Percentiles rank a stretch among this genome's conserved stretches.
These are phyloP conservation scores for Oikopleura dioica DNA, from an alignment of 23 tunicate species.

Conservation along the genomic window DNA sequence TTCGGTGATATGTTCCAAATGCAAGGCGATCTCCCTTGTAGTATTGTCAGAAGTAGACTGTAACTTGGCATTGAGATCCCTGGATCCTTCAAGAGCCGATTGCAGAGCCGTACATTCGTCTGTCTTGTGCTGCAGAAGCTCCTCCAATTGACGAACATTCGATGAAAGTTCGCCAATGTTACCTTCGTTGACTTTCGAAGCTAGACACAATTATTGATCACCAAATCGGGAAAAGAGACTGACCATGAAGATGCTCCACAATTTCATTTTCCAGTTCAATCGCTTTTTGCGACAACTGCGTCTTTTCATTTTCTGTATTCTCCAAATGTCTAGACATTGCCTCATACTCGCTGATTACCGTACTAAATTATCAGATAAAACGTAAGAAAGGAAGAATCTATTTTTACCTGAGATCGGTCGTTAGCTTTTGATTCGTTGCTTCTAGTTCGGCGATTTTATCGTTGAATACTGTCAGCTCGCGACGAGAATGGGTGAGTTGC, in stretches of 20 bases:
- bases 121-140: neutral
- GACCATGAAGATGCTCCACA: slow-evolving; percentile 17
- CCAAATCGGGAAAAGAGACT: no score
- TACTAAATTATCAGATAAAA: no score
- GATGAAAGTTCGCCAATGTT: neutral
- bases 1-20: no score
- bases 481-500: neutral
- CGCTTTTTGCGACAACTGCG: no score
- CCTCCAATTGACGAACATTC: neutral
- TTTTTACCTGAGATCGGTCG: no score
- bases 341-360: no score
- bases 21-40: slow-evolving; percentile 6
- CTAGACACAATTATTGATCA: no score
- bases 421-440: neutral
- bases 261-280: slow-evolving; percentile 26
- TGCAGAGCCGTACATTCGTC: neutral
- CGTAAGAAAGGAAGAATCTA: no score
- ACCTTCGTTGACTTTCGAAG: no score
- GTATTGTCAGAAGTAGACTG: neutral
- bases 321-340: no score
- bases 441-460: neutral
- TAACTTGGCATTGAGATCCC: neutral
- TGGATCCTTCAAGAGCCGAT: neutral
- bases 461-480: neutral
- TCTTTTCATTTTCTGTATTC: slow-evolving; percentile 13